Percentiles rank a stretch among this genome's conserved stretches.
phyloP scores from a whole-genome alignment of 2,113 vertebrate genomes.

The Callionymus lyra region DNA sequence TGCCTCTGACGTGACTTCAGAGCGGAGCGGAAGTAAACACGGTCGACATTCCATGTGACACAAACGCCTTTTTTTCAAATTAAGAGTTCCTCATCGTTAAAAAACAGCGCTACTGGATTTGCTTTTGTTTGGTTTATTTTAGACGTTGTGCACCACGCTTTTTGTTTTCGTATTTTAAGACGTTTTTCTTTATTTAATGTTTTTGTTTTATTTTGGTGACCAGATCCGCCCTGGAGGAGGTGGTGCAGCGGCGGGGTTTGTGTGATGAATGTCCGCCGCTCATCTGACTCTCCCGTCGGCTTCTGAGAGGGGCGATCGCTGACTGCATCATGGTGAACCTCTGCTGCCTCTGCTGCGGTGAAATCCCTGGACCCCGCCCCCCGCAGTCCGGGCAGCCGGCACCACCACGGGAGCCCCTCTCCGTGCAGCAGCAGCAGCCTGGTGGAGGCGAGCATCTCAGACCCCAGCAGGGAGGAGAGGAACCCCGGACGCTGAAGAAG shows the following conservation, averaged over 20 bases:
- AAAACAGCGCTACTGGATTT: neutral
- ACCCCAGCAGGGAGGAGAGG: conserved; percentile 13
- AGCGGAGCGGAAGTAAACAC: conserved; percentile 6
- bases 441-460: conserved; percentile 19
- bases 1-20: neutral
- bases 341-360: conserved; percentile 64
- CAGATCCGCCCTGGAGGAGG: too few species aligned
- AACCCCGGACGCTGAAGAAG: conserved; percentile 3
- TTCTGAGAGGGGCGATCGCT: too few species aligned
- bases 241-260: too few species aligned
- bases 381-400: conserved; percentile 40
- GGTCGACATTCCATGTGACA: conserved; percentile 34
- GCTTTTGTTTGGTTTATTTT: too few species aligned
- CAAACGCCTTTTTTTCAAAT: conserved; percentile 27
- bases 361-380: conserved; percentile 66
- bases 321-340: conserved; percentile 56
- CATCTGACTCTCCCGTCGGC: too few species aligned
- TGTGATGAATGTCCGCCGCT: too few species aligned
- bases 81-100: neutral
- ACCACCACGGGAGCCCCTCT: conserved; percentile 53
- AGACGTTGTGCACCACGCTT: too few species aligned
- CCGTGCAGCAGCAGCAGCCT: conserved; percentile 35
- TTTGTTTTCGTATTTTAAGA: too few species aligned
- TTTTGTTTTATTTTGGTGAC: too few species aligned
- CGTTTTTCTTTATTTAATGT: too few species aligned